Percentiles rank a stretch among this genome's conserved stretches.
phyloP scores from a whole-genome alignment of 2,888 invertebrate genomes.

The Sicus ferrugineus region DNA sequence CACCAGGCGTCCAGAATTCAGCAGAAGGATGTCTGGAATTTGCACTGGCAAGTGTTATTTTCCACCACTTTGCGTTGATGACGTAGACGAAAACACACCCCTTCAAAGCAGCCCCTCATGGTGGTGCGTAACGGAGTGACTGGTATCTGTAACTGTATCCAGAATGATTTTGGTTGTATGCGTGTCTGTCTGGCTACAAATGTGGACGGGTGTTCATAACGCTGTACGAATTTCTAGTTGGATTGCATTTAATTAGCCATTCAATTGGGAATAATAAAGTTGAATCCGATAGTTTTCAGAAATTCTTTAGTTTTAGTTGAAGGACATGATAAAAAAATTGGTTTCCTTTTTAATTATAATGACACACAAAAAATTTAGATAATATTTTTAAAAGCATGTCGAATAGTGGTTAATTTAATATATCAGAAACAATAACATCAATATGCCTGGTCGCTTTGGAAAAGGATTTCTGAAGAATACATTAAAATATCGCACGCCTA shows the following conservation, averaged over 20 bases:
- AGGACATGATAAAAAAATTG: no score
- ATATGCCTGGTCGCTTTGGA: no score
- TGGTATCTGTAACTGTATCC: not conserved
- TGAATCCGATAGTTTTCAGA: no score
- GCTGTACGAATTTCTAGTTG: not conserved
- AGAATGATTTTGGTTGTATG: slow-evolving; percentile 1
- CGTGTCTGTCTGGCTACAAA: not conserved
- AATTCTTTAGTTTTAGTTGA: no score
- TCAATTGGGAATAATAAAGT: slow-evolving; percentile 41
- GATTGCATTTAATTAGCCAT: slow-evolving; percentile 38
- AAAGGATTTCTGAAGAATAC: no score
- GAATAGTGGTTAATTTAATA: no score
- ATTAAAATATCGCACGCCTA: no score
- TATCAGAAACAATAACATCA: no score
- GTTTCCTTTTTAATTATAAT: no score
- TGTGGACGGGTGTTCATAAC: not conserved
- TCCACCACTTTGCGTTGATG: not conserved
- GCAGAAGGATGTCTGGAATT: slow-evolving; percentile 16
- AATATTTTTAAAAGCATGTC: no score
- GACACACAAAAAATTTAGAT: no score
- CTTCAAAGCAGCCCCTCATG: not conserved
- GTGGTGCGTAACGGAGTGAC: not conserved
- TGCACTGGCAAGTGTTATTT: not conserved
- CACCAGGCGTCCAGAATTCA: slow-evolving; percentile 52
- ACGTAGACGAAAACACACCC: not conserved